Evolutionary conservation across 2,113 vertebrate genomes (phyloP), one percentile per base, ranked within the genome.

Genomic region (Meleagris gallopavo): DNA sequence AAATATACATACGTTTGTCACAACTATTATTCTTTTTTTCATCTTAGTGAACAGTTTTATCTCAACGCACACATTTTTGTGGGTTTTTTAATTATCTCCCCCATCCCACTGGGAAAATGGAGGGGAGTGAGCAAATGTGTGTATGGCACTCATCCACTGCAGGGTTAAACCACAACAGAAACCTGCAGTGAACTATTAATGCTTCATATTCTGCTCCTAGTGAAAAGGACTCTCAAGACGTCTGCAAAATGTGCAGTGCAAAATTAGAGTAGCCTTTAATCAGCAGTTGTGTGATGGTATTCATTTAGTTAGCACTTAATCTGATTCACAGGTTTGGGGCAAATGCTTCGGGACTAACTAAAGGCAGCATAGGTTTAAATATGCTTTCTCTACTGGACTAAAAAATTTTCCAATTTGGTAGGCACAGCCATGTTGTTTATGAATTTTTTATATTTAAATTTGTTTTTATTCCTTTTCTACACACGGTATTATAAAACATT

Each of bases 321-420:
- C 27, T 32, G 38, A 77, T 74, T 70, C 19, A 40, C 41, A 55
- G 34, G 38, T 81, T 71, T 46, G 9, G 27, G 60, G 43, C 8
- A 78, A 81, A 81, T 48, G 78, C 6, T 21, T 76, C 40, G 83
- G 24, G 60, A 73, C 32, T 73, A 32, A 73, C 66, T 94, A 90
- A 90, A 91, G 83, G 11, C n/a, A 60, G 38, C 29, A 83, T 32
- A 80, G 34, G n/a, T 81, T 92, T 86, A 19, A 90, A 71, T 86
- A 78, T 38, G 43, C 10, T 60, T 71, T 71, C 21, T 93, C 34
- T 15, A 41, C 15, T 87, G 82, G 91, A 25, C 6, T 77, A 89
- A 70, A 1, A 87, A 43, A 6, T 22, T 17, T 25, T 20, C 70
- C 62, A 0, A 62, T 79, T 80, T 81, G 50, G 41, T 45, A 71